Evolutionary conservation across 2,888 invertebrate genomes (phyloP), one percentile per base, ranked within the genome.

Genomic region (Mechanitis mazaeus): DNA sequence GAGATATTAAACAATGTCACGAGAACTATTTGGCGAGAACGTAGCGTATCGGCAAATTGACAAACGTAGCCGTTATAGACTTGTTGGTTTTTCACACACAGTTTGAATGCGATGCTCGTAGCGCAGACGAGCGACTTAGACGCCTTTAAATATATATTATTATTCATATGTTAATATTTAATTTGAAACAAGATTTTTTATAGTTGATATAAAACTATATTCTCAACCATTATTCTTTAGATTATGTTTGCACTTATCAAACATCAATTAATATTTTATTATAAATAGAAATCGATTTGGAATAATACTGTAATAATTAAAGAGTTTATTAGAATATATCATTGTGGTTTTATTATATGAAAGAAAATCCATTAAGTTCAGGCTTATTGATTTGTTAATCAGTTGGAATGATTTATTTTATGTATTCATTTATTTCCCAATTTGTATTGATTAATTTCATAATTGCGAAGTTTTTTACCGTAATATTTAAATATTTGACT

Each of bases 31-130:
- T 82, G 78, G 70, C 59, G 69, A 77, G 76, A 59, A 70, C 75
- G 81, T 81, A 78, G 81, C 83, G 79, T 81, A 83, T 83, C 84
- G 75, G 81, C 83, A 84, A 85, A 84, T 84, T 84, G 77, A 78
- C 81, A 70, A 72, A 77, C 72, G 69, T 66, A 66, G 75, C 80
- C 81, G 84, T 82, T 81, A 81, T 79, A 72, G 71, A 69, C 74
- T 71, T 69, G 81, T 86, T 86, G 78, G 84, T 80, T 83, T 86
- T 87, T 87, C 87, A 87, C 88, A 88, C 83, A 85, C 75, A 70
- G 75, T 67, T 63, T 67, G 64, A 69, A 71, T 76, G 71, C 60
- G 35, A 60, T 68, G 70, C 78, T 80, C 68, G 67, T 56, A 47
- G 58, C 5, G 64, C 68, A 81, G 67, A 80, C 81, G 75, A 58